These are phyloP conservation scores for Macquaria australasica DNA, from an alignment of 2,113 vertebrate genomes.

Conservation along the genomic window DNA sequence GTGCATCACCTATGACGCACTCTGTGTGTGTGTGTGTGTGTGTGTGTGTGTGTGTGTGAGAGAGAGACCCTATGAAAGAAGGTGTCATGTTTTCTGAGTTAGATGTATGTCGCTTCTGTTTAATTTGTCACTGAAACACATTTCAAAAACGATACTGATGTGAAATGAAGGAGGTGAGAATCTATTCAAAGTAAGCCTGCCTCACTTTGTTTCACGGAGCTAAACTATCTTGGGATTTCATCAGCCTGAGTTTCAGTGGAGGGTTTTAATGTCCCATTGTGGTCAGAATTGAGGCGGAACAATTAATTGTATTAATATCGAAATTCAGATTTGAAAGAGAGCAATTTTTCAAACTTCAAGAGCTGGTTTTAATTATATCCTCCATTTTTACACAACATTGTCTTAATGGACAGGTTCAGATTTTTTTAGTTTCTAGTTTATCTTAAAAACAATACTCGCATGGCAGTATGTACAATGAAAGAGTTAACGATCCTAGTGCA, in stretches of 20 bases:
- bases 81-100: neutral
- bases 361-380: neutral
- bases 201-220: no score
- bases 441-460: neutral
- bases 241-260: neutral
- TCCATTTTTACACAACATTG: neutral
- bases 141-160: no score
- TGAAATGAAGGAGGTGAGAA: neutral
- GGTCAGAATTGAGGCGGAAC: neutral
- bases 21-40: neutral
- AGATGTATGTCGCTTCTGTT: neutral
- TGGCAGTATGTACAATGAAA: neutral
- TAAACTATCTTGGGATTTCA: neutral
- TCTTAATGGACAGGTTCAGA: neutral
- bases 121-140: neutral
- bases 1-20: constrained; percentile 58
- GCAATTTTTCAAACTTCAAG: neutral
- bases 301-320: neutral
- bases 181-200: neutral
- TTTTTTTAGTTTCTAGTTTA: neutral
- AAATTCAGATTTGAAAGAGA: neutral
- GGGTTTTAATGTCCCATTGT: neutral
- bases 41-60: no score
- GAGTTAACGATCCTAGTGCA: neutral
- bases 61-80: neutral